A percentile compares a stretch with the other conserved stretches of the same genome.
These are phyloP conservation scores for Speoplatyrhinus poulsoni DNA, from an alignment of 2,113 vertebrate genomes.

Conservation along the genomic window DNA sequence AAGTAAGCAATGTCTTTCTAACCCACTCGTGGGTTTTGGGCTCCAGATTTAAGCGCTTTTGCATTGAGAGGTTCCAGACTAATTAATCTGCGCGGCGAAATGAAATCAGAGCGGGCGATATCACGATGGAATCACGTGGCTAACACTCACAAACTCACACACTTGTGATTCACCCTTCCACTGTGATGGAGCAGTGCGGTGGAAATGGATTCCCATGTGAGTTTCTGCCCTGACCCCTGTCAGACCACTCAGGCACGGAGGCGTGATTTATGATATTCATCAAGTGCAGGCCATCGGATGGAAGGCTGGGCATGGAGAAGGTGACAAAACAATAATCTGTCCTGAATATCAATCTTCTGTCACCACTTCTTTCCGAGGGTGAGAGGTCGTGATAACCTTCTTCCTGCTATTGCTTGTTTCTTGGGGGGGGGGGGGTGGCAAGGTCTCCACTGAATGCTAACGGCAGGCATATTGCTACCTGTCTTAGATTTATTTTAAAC, in stretches of 20 bases:
- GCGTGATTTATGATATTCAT: conserved; percentile 68
- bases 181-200: conserved; percentile 63
- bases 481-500: conserved; percentile 18
- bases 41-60: too few species aligned
- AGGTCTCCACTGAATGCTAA: conserved; percentile 27
- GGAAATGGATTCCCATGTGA: conserved; percentile 46
- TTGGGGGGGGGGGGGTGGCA: neutral
- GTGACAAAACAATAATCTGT: conserved; percentile 59
- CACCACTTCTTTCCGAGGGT: conserved; percentile 19
- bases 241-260: conserved; percentile 54
- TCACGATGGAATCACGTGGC: too few species aligned
- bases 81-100: too few species aligned
- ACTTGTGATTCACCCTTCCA: conserved; percentile 47
- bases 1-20: too few species aligned
- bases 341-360: conserved; percentile 59
- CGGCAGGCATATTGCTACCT: conserved; percentile 36
- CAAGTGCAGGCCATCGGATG: conserved; percentile 56
- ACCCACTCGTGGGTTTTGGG: too few species aligned
- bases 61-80: too few species aligned
- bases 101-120: too few species aligned
- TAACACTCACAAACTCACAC: too few species aligned
- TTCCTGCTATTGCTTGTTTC: neutral
- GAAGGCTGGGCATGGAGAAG: conserved; percentile 47
- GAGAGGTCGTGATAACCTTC: conserved; percentile 16
- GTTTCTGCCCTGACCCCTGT: conserved; percentile 54